Base-by-base conservation (phyloP, 2,797 vertebrate genomes). In the Fringilla coelebs region DNA sequence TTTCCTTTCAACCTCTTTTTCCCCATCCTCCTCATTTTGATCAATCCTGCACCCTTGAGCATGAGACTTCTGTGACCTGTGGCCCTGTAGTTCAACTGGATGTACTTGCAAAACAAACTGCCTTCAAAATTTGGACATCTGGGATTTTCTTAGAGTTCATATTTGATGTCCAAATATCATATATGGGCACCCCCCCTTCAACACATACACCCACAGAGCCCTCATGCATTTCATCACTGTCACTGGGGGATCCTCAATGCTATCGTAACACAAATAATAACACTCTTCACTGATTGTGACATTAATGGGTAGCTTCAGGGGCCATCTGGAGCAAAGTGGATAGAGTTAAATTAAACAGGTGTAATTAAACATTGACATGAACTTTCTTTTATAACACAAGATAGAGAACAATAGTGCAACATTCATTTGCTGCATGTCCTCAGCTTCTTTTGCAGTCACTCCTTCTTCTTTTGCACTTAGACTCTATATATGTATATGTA, bases 131-230 rank as follows among this genome's bases (percentile, higher is more conserved):
- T 0, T 18, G 8, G 13, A 9, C 13, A 49, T 45, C 9, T 31
- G 46, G 4, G 18, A 26, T 41, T 71, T 80, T 83, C 29, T 90
- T 62, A 48, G 15, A 20, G 24, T 45, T 65, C 36, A 34, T 24
- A 7, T 68, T 58, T 89, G 28, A 24, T 54, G 9, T 45, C 25
- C 13, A 40, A 32, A 32, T 48, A 51, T 38, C 9, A 18, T 15
- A 36, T 24, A 31, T n/a, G 14, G 29, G 10, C 36, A 62, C 1
- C 2, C 5, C 5, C 3, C 2, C 3, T 28, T 29, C 21, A 71
- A 77, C 5, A 18, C 1, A 0, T 17, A 36, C 7, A 32, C 25
- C 11, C 54, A 48, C 13, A 46, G 18, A 54, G 9, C 5, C 7
- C 5, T 12, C n/a, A 18, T 49, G 8, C 15, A n/a, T 61, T 17